These are phyloP conservation scores for Pygoscelis adeliae DNA, from an alignment of 2,113 vertebrate species.

Conservation along the genomic window DNA sequence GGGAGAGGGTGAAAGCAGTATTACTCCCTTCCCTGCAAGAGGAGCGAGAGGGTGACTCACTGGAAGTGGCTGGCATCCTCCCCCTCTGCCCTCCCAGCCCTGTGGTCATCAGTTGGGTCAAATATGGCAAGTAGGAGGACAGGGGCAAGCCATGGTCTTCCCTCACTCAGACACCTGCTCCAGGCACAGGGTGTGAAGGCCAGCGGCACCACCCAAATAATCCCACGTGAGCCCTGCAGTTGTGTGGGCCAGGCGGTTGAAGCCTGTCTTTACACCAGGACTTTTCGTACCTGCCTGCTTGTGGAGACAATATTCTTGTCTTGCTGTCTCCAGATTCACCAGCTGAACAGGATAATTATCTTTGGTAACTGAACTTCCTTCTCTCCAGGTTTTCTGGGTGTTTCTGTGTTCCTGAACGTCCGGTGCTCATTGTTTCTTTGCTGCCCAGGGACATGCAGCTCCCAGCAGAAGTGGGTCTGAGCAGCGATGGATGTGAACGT, in stretches of 20 bases:
- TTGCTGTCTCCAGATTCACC: neutral
- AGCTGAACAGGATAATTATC: neutral
- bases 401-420: neutral
- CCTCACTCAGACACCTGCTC: neutral
- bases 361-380: neutral
- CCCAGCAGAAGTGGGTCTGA: neutral
- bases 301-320: neutral
- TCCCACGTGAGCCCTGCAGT: neutral
- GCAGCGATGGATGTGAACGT: accelerated
- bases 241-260: neutral
- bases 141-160: neutral
- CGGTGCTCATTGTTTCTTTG: neutral
- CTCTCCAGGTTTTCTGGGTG: neutral
- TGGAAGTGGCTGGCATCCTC: neutral
- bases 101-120: neutral
- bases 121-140: neutral
- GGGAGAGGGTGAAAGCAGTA: neutral
- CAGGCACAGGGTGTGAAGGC: neutral
- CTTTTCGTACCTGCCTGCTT: neutral
- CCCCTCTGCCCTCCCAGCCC: neutral
- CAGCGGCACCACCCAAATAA: neutral
- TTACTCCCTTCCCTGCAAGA: neutral
- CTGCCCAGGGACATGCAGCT: neutral
- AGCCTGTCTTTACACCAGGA: neutral
- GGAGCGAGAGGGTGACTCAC: neutral